phyloP scores from a whole-genome alignment of 2,113 vertebrate species.

The Carollia perspicillata region DNA sequence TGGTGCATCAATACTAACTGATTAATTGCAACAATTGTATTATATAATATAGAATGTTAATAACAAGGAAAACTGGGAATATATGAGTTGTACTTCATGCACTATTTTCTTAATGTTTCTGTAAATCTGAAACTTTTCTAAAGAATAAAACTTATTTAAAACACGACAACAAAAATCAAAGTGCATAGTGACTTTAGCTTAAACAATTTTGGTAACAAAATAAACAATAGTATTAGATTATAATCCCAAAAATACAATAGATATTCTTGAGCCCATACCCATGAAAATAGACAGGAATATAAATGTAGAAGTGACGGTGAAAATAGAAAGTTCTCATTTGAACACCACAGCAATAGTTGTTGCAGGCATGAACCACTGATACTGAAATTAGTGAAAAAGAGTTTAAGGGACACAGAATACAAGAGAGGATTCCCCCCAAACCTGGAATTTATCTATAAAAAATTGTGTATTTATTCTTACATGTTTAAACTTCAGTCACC shows the following conservation, averaged over 20 bases:
- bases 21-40: neutral
- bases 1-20: neutral
- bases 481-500: too few species aligned
- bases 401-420: neutral
- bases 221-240: neutral
- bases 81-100: neutral
- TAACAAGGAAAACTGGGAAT: neutral
- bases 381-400: neutral
- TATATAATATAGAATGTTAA: neutral
- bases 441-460: too few species aligned
- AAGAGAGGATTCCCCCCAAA: too few species aligned
- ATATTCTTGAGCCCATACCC: neutral
- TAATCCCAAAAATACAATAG: neutral
- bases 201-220: neutral
- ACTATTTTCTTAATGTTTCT: neutral
- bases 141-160: slow-evolving; percentile 6
- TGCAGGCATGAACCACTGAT: neutral
- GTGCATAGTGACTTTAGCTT: neutral
- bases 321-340: neutral
- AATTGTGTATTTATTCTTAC: too few species aligned
- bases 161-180: neutral
- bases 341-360: neutral
- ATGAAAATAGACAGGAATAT: neutral
- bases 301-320: neutral
- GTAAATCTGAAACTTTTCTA: neutral